These are phyloP conservation scores for Drosophila barbarae DNA, from an alignment of 2,888 invertebrate species.

Conservation along the genomic window DNA sequence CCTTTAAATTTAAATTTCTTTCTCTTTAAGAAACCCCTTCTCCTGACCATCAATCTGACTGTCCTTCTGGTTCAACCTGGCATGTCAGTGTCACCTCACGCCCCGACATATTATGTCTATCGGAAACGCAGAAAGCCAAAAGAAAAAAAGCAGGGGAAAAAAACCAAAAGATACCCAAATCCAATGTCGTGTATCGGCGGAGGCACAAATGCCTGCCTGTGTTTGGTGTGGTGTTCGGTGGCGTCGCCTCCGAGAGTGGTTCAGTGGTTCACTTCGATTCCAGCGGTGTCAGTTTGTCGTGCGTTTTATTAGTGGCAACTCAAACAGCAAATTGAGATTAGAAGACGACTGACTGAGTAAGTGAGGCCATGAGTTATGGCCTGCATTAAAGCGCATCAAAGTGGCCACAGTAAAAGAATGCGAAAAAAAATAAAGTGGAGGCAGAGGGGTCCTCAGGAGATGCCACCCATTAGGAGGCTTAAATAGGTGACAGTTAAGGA, in stretches of 20 bases:
- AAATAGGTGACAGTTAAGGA: constrained; percentile 9
- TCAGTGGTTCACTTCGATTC: constrained; percentile 15
- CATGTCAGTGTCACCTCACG: constrained; percentile 46
- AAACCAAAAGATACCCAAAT: constrained; percentile 10
- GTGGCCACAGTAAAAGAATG: constrained; percentile 27
- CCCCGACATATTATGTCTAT: constrained; percentile 64
- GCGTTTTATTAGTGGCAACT: constrained; percentile 68
- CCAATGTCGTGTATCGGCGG: constrained; percentile 27
- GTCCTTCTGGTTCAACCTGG: neutral
- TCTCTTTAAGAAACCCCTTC: constrained; percentile 5
- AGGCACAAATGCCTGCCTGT: constrained; percentile 38
- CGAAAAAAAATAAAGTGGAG: neutral
- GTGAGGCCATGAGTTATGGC: constrained; percentile 71
- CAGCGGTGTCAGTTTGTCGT: constrained; percentile 49
- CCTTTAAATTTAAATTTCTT: neutral
- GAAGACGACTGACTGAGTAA: constrained; percentile 37
- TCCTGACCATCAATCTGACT: constrained; percentile 2
- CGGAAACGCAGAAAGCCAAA: constrained; percentile 30
- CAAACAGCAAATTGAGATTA: constrained; percentile 65
- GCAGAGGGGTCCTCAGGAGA: neutral
- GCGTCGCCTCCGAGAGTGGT: constrained; percentile 39
- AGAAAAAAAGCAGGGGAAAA: neutral
- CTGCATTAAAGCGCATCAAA: constrained; percentile 68
- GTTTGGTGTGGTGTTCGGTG: constrained; percentile 32
- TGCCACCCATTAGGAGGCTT: constrained; percentile 26